Evolutionary conservation across 2,797 vertebrate genomes (phyloP), one percentile per base, ranked within the genome.

Genomic region (Chelonia mydas): DNA sequence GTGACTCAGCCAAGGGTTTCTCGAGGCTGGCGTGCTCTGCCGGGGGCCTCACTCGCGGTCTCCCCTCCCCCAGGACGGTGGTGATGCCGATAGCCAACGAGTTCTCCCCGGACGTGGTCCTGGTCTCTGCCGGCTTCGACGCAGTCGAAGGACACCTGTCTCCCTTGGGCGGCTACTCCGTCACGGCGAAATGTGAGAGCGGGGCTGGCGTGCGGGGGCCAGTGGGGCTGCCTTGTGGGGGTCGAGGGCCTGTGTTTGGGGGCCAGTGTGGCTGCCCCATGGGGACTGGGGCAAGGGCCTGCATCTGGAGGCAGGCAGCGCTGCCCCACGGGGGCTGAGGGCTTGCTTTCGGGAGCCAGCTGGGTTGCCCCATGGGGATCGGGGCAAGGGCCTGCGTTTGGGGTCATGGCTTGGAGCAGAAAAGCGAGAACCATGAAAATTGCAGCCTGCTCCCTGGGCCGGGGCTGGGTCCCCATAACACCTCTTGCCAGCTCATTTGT

Each of bases 71-170:
- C 97, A 99, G 99, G 98, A 99, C 98, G 47, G 99, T 99, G 97
- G 99, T 99, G 98, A 99, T 99, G 99, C 99, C 99, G 81, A 99
- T 99, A 9, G 99, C 99, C 87, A 98, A 99, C 17, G 98, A 99
- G 97, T 99, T 99, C 98, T 99, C 98, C 91, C 99, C 99, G 2
- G 99, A 99, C 2, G 98, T 99, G 98, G 99, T 99, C 88, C 98
- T 99, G 95, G 99, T 99, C 97, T 99, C 99, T 0, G 99, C 99
- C 0, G 99, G 99, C 84, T 99, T 99, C 21, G 99, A 99, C 28
- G 99, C 99, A 12, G 99, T 99, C 19, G 99, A 99, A 98, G 99
- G 99, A 33, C 99, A 99, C 95, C 98, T 99, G 96, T 99, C 99
- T 90, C 99, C 99, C 0, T 98, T 99, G 23, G 99, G 99, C 5